Evolutionary conservation across 37 sponge, comb jelly and placozoan species (phyloP), one percentile per base, ranked within the genome.

Genomic region (Spongilla lacustris): DNA sequence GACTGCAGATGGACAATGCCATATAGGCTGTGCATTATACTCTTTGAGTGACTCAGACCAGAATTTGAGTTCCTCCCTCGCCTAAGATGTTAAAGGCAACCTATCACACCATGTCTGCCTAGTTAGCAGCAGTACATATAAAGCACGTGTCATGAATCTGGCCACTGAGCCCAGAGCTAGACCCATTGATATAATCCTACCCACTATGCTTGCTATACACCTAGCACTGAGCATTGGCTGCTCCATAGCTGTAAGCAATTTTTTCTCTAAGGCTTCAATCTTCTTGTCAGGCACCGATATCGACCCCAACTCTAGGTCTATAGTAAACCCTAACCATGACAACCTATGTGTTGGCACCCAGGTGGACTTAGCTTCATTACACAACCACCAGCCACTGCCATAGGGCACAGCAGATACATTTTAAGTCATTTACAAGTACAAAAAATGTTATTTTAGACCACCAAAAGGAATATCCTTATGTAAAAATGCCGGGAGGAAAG

Each of bases 271-370:
- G 24, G 23, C n/a, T 41, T 26, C 29, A 13, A 41, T 49, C 33
- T 70, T 78, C 10, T 79, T 50, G 0, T 78, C 49, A 24, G 86
- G 79, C 0, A 86, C 72, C 0, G 24, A 36, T 26, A 86, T 35
- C 2, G 30, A 28, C 23, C 86, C 86, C 4, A 35, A 28, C 27
- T n/a, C 14, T 35, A 86, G 73, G 27, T 86, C 72, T 28, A 71
- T 27, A 25, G 27, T 6, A 73, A 86, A 86, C 10, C 86, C 86
- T 27, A 86, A 35, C 80, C 79, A 79, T 69, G 46, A 21, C 12
- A 66, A 38, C 36, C 8, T 46, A 36, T 38, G 37, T 3, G 67
- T 30, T 9, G 86, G 80, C 0, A 37, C 72, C 71, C 38, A 86
- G 4, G 27, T 29, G 2, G 73, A 79, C 31, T 86, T 86, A 32